Evolutionary conservation across 1,140 invertebrate species (phyloP).

Genomic region (Heliconius eleuchia): DNA sequence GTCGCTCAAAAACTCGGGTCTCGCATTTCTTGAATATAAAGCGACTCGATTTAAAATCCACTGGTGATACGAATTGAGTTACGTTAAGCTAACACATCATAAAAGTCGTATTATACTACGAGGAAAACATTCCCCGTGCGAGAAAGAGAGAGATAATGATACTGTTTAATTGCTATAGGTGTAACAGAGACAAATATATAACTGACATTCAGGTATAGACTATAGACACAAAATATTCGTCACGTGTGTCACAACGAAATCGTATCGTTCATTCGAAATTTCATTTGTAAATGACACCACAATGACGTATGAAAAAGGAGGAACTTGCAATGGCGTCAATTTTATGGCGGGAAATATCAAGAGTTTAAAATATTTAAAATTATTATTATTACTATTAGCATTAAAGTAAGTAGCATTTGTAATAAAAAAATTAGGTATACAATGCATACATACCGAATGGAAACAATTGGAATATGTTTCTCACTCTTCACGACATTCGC

Average conservation of each 20-base stretch:
- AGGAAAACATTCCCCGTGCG: conserved; percentile 49
- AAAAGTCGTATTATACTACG: conserved; percentile 52
- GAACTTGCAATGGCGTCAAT: not conserved
- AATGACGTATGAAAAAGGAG: not conserved
- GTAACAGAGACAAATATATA: conserved; percentile 44
- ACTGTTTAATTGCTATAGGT: conserved; percentile 30
- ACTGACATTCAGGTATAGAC: conserved; percentile 45
- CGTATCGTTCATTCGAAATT: conserved; percentile 12
- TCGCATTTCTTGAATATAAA: conserved; percentile 55
- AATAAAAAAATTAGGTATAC: conserved; percentile 31
- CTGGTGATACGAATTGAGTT: conserved; percentile 29
- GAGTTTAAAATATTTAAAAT: not conserved
- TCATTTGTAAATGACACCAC: not conserved
- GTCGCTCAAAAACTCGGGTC: conserved; percentile 49
- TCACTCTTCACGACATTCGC: conserved; percentile 54
- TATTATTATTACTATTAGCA: not conserved
- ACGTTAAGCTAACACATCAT: conserved; percentile 35
- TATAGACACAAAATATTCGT: conserved; percentile 53
- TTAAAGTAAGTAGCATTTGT: not conserved
- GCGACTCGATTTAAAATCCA: conserved; percentile 51
- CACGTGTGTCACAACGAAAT: conserved; percentile 55
- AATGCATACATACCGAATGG: conserved; percentile 63
- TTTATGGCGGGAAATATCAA: conserved; percentile 5
- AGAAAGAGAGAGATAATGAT: conserved; percentile 43
- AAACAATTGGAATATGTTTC: conserved; percentile 45